Evolutionary conservation across 2,797 vertebrate genomes (phyloP), one percentile per base, ranked within the genome.

Genomic region (Ciconia nigra): DNA sequence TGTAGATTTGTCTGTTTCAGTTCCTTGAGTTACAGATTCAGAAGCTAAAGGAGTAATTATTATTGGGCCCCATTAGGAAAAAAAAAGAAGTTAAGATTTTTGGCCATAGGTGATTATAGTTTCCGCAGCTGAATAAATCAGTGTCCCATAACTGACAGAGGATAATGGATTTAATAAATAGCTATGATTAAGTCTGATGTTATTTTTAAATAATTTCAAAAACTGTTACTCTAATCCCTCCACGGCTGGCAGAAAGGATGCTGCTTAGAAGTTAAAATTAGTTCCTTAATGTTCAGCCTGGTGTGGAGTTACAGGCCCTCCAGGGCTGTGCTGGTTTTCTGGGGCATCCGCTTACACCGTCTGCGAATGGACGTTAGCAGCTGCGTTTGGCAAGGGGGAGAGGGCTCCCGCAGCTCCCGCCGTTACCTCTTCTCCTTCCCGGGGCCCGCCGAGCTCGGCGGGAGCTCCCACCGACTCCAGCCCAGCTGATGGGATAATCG

Each of bases 241-340:
- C 0, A 17, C 37, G 92, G 85, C 93, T 92, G 81, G 78, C 91
- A 86, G 93, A 88, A 72, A 59, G 82, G 89, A 89, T 54, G 93
- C 90, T 90, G 77, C 88, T 80, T 49, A 73, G 79, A 90, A 74
- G 91, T 92, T 97, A 96, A 97, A 97, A 96, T 97, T 91, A 97
- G 94, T 65, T 94, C 81, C 87, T 88, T 16, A 33, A n/a, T 3
- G 10, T 67, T 94, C 92, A 85, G 87, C 47, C 87, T 63, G 73
- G 89, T 90, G 86, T 93, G 93, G 79, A 83, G 84, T 93, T 96
- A 77, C 92, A 87, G 55, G 20, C 13, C 4, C 65, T 72, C 71
- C 63, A 26, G 93, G 72, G 58, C 87, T 74, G 59, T 7, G 46
- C 71, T 44, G 83, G 62, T 94, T 92, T 94, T 58, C 78, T 63